Conservation (phyloP, 2,113 vertebrate genomes). For the Dasyornis broadbenti region DNA sequence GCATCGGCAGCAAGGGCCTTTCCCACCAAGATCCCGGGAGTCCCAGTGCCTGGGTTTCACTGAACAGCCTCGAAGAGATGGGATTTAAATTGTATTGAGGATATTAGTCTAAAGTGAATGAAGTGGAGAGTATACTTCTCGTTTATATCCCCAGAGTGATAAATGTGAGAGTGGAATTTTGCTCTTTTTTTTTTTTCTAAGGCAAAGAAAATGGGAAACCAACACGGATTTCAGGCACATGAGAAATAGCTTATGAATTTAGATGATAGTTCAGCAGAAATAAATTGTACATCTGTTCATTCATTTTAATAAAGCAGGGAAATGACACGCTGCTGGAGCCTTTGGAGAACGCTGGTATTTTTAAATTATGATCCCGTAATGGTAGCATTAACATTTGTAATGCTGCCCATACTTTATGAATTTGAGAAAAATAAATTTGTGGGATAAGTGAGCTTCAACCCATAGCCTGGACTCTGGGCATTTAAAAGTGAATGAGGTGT, state of each 20-base stretch:
- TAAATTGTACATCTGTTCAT: slow-evolving; percentile 85
- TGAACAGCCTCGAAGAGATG: slow-evolving; percentile 59
- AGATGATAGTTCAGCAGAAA: slow-evolving; percentile 76
- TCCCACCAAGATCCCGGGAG: background rate
- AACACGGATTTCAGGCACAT: slow-evolving; percentile 72
- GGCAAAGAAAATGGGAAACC: slow-evolving; percentile 74
- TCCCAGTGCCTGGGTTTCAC: background rate
- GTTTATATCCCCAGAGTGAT: slow-evolving; percentile 64
- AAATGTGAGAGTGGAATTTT: slow-evolving; percentile 57
- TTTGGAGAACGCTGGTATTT: slow-evolving; percentile 63
- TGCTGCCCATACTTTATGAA: slow-evolving; percentile 56
- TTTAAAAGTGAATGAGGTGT: slow-evolving; percentile 36
- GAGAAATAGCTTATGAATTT: slow-evolving; percentile 86
- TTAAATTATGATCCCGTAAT: slow-evolving; percentile 74
- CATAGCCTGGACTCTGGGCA: slow-evolving; percentile 28
- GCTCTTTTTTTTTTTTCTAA: slow-evolving; percentile 31
- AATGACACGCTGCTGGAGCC: slow-evolving; percentile 70
- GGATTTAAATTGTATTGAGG: slow-evolving; percentile 61
- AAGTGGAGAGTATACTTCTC: slow-evolving; percentile 55
- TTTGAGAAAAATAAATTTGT: slow-evolving; percentile 70
- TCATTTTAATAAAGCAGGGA: slow-evolving; percentile 83
- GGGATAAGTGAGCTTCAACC: slow-evolving; percentile 41
- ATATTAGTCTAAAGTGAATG: slow-evolving; percentile 71
- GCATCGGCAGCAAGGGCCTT: background rate
- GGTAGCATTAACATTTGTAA: slow-evolving; percentile 72